Base-by-base conservation (phyloP, 1,140 invertebrate species). In the Drosophila nasuta region DNA sequence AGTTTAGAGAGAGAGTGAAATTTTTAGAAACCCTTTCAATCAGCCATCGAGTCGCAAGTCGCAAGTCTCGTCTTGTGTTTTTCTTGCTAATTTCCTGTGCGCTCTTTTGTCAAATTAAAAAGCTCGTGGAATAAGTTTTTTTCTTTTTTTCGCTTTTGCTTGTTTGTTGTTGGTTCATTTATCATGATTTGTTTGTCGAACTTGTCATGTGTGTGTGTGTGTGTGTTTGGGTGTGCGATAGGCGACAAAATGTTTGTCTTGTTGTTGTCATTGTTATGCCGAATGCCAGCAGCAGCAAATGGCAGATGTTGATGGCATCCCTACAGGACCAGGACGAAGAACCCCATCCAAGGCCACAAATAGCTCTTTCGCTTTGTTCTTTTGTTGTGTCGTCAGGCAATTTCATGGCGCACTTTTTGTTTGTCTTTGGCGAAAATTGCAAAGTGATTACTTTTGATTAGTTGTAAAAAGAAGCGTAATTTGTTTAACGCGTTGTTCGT, bases 381-480 rank as follows among this genome's bases (percentile, higher is more conserved):
- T 63, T 25, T 25, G 20, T 25, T 38, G 35, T 82, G 73, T 78
- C 20, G 83, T 73, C 68, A 81, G 65, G 71, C 58, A 63, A 80
- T 87, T 82, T 77, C 73, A 46, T 45, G 56, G 58, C 79, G 51
- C 62, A 86, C 76, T 86, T 89, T 89, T 75, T 89, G 86, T 89
- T 89, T 85, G 82, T 90, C 78, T 89, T 90, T 81, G 45, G 45
- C 63, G 52, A 79, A 86, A 86, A 86, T 86, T 86, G 85, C 85
- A 89, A 81, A 89, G 86, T 89, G 85, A 89, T 89, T 89, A 89
- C 85, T 89, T 89, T 89, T 89, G 85, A 89, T 89, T 89, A 90
- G 85, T 89, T 89, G 85, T 72, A 85, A 89, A 88, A 89, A 89
- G 85, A 85, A 88, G 74, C 81, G 85, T 81, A 90, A 89, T 90